Evolutionary conservation across 2,888 invertebrate genomes (phyloP).

Genomic region (Drosophila falleni): DNA sequence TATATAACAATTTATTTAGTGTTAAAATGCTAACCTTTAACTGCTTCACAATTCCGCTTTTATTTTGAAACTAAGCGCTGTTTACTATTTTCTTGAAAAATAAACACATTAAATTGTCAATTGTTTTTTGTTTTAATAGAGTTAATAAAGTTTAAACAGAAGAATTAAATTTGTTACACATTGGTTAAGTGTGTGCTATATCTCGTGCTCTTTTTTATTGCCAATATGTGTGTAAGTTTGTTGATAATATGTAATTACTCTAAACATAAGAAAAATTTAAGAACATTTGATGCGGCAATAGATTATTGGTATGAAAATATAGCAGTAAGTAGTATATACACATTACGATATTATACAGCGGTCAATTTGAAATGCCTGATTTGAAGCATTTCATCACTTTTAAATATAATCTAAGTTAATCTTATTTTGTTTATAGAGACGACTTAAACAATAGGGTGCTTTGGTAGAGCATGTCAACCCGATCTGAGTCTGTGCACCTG

Average conservation of each 20-base stretch:
- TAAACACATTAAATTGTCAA: conserved; percentile 23
- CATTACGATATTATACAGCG: conserved; percentile 70
- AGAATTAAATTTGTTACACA: conserved; percentile 36
- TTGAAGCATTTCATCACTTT: conserved; percentile 55
- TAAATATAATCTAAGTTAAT: conserved; percentile 38
- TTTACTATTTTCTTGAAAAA: conserved; percentile 27
- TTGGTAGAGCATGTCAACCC: conserved; percentile 69
- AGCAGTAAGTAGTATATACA: conserved; percentile 50
- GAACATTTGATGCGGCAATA: conserved; percentile 42
- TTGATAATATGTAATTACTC: conserved; percentile 35
- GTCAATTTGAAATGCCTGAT: conserved; percentile 57
- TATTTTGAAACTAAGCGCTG: conserved; percentile 48
- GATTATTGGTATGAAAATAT: conserved; percentile 42
- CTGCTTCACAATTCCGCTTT: conserved; percentile 62
- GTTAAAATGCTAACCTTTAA: conserved; percentile 79
- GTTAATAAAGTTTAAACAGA: conserved; percentile 9
- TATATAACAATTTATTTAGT: conserved; percentile 73
- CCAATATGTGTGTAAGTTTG: conserved; percentile 47
- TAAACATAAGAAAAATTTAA: conserved; percentile 44
- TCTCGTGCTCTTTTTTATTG: conserved; percentile 51
- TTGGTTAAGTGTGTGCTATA: conserved; percentile 35
- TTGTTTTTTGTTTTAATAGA: conserved; percentile 17
- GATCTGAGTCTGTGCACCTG: conserved; percentile 52
- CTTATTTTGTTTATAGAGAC: conserved; percentile 42
- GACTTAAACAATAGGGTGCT: conserved; percentile 68